Base-by-base conservation (phyloP, 1,140 invertebrate species). In the Euwallacea similis region DNA sequence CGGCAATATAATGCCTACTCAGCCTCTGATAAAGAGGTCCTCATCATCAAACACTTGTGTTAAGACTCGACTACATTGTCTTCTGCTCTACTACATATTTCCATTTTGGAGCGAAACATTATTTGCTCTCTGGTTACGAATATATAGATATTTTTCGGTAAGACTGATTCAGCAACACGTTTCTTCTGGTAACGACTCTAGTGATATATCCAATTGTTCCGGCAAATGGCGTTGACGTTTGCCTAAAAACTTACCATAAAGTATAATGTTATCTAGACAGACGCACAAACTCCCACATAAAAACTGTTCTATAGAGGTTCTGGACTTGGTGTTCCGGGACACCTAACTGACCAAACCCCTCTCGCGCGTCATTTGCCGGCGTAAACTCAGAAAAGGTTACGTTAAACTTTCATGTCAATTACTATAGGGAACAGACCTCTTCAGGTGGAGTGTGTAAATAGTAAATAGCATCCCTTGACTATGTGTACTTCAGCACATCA, bases 331-430 rank as follows among this genome's bases (percentile, higher is more conserved):
- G 11, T 56, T 56, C 9, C 54, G 54, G 3, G 3, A 16, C 16
- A n/a, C 15, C 15, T 42, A 16, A 10, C 42, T 16, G 59, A 42
- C 42, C 59, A 61, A 56, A n/a, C 59, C 42, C n/a, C 33, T 61
- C 43, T 21, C 41, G 6, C 50, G 21, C 47, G 44, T 13, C 43
- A 69, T 61, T 67, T 59, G 15, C 55, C 47, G 21, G 21, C 21
- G 58, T 46, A 41, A 61, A 61, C 56, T 61, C 13, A 53, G 42
- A 61, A 75, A 77, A 79, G 79, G 78, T 80, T 80, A 75, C 79
- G 79, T 80, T 81, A 78, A 64, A 82, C 78, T 79, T 82, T 80
- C 78, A 81, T 80, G 81, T 82, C 81, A 82, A 82, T 82, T 82
- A 82, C 76, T 80, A 77, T 82, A 82, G 81, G 81, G 81, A 82